Percentiles rank a stretch among this genome's conserved stretches.
phyloP scores from a whole-genome alignment of 1,140 invertebrate species.

The Aphidius gifuensis region DNA sequence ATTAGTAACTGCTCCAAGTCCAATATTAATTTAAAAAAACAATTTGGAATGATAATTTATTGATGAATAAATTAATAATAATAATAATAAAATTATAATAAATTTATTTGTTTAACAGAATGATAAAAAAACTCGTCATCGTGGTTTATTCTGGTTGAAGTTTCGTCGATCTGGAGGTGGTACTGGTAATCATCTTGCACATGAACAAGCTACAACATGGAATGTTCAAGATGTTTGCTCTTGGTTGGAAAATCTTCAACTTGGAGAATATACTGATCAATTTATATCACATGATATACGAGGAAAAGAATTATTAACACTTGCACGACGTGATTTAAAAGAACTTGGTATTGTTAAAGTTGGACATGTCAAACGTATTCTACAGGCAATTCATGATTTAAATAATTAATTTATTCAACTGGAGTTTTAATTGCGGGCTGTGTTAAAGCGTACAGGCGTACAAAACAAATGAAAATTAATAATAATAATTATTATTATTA shows the following conservation, averaged over 20 bases:
- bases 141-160: constrained; percentile 62
- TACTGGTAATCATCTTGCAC: constrained; percentile 37
- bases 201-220: constrained; percentile 62
- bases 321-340: constrained; percentile 82
- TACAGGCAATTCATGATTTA: constrained; percentile 87
- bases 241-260: constrained; percentile 85
- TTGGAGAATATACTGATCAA: constrained; percentile 81
- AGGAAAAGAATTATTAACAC: constrained; percentile 80
- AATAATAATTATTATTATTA: not conserved
- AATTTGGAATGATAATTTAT: not conserved
- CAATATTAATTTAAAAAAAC: not conserved
- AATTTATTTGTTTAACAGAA: constrained; percentile 38
- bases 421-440: not conserved
- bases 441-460: too few relatives aligned
- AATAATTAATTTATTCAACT: constrained; percentile 42
- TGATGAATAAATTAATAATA: not conserved
- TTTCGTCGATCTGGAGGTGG: constrained; percentile 53
- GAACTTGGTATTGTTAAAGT: constrained; percentile 91
- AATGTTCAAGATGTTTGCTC: constrained; percentile 69
- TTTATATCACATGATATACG: constrained; percentile 89
- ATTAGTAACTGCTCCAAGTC: not conserved
- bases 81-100: not conserved
- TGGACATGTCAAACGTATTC: constrained; percentile 90
- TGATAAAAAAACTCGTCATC: constrained; percentile 59
- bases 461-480: too few relatives aligned